These are phyloP conservation scores for Copidosoma floridanum DNA, from an alignment of 1,140 invertebrate species.

Conservation along the genomic window DNA sequence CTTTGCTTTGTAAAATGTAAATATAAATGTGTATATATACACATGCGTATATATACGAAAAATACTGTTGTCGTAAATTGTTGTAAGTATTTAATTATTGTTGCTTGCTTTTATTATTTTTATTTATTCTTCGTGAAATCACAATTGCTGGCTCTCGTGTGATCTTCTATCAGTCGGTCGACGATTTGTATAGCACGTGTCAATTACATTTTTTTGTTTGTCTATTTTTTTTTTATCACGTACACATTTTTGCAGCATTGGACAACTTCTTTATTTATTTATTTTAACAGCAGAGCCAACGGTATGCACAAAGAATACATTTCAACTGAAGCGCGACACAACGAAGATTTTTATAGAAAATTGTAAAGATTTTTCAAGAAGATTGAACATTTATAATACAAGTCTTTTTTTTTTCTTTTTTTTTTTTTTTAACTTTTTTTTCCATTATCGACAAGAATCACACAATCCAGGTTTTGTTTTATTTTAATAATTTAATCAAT, in stretches of 20 bases:
- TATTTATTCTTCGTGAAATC: neutral
- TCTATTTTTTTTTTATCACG: neutral
- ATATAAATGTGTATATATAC: too few relatives aligned
- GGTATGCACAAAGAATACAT: neutral
- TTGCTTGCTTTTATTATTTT: neutral
- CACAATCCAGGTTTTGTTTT: too few relatives aligned
- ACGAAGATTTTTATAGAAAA: slow-evolving; percentile 1
- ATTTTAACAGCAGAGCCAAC: neutral
- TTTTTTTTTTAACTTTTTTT: too few relatives aligned
- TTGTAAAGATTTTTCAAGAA: neutral
- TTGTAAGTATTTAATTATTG: slow-evolving; percentile 11
- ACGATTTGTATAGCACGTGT: slow-evolving; percentile 13
- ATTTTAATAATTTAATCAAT: too few relatives aligned
- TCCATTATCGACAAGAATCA: too few relatives aligned
- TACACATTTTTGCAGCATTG: too few relatives aligned
- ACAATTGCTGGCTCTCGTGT: slow-evolving; percentile 12
- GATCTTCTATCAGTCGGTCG: slow-evolving; percentile 5
- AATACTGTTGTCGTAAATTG: slow-evolving; percentile 21
- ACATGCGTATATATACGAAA: slow-evolving; percentile 21
- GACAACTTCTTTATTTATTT: neutral
- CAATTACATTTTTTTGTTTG: slow-evolving; percentile 16
- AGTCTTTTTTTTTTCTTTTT: neutral
- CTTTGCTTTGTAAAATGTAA: slow-evolving; percentile 5
- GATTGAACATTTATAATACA: neutral
- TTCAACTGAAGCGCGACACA: slow-evolving; percentile 22